Conservation (phyloP, 2,888 invertebrate species). For the Epiblema foenella region DNA sequence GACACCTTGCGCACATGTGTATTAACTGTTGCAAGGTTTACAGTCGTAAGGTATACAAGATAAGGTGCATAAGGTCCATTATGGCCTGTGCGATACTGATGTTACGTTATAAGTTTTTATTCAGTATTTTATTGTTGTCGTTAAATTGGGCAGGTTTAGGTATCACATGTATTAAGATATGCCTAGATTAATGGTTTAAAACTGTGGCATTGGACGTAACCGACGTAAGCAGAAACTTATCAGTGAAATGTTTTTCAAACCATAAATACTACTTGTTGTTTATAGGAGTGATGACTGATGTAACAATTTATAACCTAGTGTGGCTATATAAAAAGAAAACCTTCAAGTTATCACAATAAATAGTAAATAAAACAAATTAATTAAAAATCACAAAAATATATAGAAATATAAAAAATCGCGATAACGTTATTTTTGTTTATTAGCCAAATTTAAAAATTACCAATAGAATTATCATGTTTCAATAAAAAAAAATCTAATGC, state of each 20-base stretch:
- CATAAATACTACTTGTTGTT: no score
- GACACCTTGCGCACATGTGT: constrained; percentile 36
- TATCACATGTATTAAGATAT: neutral
- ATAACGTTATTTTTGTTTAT: no score
- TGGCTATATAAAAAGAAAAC: neutral
- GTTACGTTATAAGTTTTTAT: neutral
- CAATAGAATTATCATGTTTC: no score
- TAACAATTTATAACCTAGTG: no score
- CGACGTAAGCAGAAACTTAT: neutral
- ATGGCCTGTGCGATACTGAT: constrained; percentile 19
- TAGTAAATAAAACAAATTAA: no score
- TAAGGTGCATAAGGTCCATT: constrained; percentile 10
- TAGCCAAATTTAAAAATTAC: no score
- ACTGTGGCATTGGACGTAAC: no score
- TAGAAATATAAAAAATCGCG: no score
- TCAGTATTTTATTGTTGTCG: neutral
- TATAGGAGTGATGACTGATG: no score
- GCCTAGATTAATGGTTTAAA: neutral
- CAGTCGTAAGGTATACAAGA: neutral
- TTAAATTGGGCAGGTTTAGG: neutral
- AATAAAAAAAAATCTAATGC: no score
- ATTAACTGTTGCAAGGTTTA: constrained; percentile 22
- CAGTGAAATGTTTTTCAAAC: neutral
- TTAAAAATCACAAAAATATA: no score
- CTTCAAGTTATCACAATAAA: no score